Percentiles rank a stretch among this genome's conserved stretches.
Evolutionary conservation across 2,888 invertebrate species (phyloP).

Genomic region (Thymelicus lineola): DNA sequence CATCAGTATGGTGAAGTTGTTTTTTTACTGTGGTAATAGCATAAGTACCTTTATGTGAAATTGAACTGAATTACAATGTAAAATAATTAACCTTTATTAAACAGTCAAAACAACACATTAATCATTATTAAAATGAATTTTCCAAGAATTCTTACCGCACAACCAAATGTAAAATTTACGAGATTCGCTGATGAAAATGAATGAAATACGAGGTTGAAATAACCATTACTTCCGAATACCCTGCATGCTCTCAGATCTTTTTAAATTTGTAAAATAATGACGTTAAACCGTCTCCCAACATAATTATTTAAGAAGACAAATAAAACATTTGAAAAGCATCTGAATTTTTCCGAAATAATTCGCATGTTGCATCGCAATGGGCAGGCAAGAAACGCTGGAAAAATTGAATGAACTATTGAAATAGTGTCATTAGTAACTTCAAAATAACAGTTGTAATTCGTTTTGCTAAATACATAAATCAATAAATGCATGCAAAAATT

Average conservation of each 20-base stretch:
- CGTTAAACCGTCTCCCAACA: conserved; percentile 13
- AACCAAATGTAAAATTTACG: background rate
- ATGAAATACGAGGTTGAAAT: background rate
- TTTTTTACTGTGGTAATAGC: no score
- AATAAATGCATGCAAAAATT: conserved; percentile 24
- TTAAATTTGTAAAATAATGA: conserved; percentile 22
- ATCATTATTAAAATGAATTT: no score
- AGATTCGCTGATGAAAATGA: background rate
- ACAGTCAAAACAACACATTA: no score
- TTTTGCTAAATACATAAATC: conserved; percentile 26
- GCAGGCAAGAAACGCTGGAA: background rate
- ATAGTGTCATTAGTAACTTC: no score
- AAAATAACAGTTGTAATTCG: conserved; percentile 24
- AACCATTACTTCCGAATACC: conserved; percentile 1
- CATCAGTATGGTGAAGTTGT: no score
- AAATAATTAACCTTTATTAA: no score
- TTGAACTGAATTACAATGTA: no score
- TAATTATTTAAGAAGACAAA: conserved; percentile 22
- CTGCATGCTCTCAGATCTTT: conserved; percentile 3
- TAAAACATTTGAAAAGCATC: conserved; percentile 25
- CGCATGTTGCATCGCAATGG: background rate
- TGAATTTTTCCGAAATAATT: conserved; percentile 18
- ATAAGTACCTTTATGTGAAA: no score
- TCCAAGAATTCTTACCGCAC: no score
- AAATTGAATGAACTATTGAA: background rate